Evolutionary conservation across 2,113 vertebrate genomes (phyloP), one percentile per base, ranked within the genome.

Genomic region (Passer montanus): DNA sequence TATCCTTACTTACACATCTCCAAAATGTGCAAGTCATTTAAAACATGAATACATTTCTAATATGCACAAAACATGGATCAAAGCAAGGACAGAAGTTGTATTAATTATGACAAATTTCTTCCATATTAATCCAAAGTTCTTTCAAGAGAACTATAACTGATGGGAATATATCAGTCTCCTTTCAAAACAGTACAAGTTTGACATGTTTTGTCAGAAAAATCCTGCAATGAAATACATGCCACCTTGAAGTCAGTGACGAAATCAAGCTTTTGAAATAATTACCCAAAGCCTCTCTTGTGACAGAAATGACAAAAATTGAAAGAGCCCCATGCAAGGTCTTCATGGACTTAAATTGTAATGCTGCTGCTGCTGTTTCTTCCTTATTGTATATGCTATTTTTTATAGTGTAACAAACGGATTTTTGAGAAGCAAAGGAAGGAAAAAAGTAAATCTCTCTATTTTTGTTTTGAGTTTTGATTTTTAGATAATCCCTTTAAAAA

Each of bases 81-180:
- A 81, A 74, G 1, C 0, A 0, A 7, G 8, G 2, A 77, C 7
- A 70, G 67, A 78, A 58, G 1, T 15, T 43, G 10, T n/a, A 24
- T 28, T 62, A 78, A 15, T 4, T 26, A n/a, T 5, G 3, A 39
- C 21, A 55, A 16, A 9, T 35, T 70, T 69, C 35, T 66, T 31
- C 28, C 24, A 49, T 26, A 59, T 10, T 5, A 68, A 68, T 68
- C 28, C 12, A 39, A 55, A 76, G 30, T 6, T 30, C 4, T 59
- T 50, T 6, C 18, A 64, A 39, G 60, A 64, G 23, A 85, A 20
- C 10, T 2, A 7, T 30, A 15, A 30, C 9, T 41, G 84, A 58
- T 1, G 27, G 14, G 10, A 84, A 81, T 3, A 26, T 15, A n/a
- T 22, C 30, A 41, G 1, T 19, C 10, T 49, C 16, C 21, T 53